Percentiles rank a stretch among this genome's conserved stretches.
Evolutionary conservation across 2,113 vertebrate genomes (phyloP).

Genomic region (Chloroceryle aenea): DNA sequence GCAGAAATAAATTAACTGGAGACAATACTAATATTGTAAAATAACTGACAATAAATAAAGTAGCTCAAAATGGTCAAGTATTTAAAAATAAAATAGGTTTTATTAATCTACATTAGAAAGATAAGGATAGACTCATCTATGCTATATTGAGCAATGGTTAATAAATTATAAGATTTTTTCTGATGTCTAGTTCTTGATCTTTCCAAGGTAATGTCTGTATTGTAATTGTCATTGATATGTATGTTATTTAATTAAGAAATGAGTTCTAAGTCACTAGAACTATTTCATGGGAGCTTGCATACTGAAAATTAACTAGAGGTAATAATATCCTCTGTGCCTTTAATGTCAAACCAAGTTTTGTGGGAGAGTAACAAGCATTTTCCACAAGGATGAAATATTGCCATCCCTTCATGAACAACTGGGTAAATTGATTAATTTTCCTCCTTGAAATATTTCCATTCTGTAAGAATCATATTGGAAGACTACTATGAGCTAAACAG

Average conservation of each 20-base stretch:
- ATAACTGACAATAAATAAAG: not conserved
- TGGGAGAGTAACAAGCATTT: not conserved
- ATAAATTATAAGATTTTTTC: not conserved
- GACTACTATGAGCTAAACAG: not conserved
- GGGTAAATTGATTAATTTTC: not conserved
- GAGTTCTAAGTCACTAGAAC: not conserved
- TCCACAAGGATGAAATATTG: not conserved
- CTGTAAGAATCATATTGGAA: not conserved
- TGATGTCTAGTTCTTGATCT: not conserved
- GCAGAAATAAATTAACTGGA: not conserved
- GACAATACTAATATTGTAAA: not conserved
- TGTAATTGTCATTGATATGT: not conserved
- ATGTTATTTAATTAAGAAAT: not conserved
- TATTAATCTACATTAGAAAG: not conserved
- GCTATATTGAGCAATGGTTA: not conserved
- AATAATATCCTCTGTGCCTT: rapidly evolving
- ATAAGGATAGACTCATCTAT: not conserved
- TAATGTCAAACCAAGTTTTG: not conserved
- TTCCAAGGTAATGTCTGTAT: not conserved
- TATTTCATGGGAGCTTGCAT: not conserved
- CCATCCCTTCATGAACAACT: not conserved
- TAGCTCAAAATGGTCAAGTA: not conserved
- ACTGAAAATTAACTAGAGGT: not conserved
- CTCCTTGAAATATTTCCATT: not conserved
- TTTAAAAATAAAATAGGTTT: not conserved